Evolutionary conservation across 2,888 invertebrate genomes (phyloP).

Genomic region (Caenorhabditis becei): DNA sequence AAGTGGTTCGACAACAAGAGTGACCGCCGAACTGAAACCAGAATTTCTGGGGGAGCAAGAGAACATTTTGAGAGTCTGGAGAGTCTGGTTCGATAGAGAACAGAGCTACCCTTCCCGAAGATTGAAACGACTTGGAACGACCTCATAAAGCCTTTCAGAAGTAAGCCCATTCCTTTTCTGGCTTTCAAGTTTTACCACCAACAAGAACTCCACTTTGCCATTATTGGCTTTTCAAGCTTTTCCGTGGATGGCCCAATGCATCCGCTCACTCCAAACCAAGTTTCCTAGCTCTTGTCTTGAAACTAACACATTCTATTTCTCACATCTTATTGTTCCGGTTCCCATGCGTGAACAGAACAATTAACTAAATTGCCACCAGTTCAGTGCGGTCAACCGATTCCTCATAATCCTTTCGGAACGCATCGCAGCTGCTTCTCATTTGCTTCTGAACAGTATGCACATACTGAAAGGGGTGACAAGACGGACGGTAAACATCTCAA

Average conservation of each 20-base stretch:
- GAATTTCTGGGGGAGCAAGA: background rate
- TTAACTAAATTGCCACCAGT: background rate
- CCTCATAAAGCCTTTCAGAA: background rate
- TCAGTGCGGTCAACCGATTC: slow-evolving; percentile 19
- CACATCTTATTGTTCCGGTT: too few relatives aligned
- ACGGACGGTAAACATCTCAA: slow-evolving; percentile 54
- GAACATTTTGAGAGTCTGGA: background rate
- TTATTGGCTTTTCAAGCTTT: background rate
- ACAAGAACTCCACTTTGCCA: background rate
- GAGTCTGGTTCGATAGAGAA: background rate
- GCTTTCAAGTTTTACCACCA: background rate
- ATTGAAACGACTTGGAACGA: background rate
- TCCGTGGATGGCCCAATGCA: too few relatives aligned
- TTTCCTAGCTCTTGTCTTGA: too few relatives aligned
- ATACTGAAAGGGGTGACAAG: slow-evolving; percentile 57
- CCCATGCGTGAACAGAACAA: too few relatives aligned
- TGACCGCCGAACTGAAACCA: slow-evolving; percentile 6
- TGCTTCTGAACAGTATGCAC: slow-evolving; percentile 46
- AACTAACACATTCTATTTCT: too few relatives aligned
- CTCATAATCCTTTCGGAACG: slow-evolving; percentile 31
- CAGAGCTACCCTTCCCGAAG: background rate
- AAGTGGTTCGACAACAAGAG: slow-evolving; percentile 34
- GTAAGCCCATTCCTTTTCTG: background rate
- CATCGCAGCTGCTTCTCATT: slow-evolving; percentile 37
- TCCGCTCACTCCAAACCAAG: too few relatives aligned